A percentile compares a stretch with the other conserved stretches of the same genome.
Conservation (phyloP, 2,113 vertebrate genomes). For the Coptodon rendalli region DNA sequence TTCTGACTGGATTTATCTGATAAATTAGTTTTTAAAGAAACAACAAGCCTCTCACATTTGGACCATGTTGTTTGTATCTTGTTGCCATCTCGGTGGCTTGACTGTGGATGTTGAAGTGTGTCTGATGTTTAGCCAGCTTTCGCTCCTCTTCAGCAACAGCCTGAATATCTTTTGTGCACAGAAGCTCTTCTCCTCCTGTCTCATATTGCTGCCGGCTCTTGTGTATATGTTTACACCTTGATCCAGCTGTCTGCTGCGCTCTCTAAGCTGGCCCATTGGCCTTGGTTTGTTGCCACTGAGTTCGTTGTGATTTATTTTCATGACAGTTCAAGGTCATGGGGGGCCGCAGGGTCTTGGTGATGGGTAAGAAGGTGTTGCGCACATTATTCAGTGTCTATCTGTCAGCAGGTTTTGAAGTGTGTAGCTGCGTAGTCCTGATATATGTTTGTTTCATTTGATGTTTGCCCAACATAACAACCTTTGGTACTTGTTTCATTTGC, state of each 20-base stretch:
- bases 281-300: neutral
- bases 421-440: neutral
- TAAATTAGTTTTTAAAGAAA: neutral
- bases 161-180: neutral
- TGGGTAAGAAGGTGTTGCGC: neutral
- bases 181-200: neutral
- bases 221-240: neutral
- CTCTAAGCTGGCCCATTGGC: neutral
- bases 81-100: neutral
- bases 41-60: neutral
- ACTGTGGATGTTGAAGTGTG: neutral
- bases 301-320: neutral
- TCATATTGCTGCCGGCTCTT: neutral
- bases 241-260: neutral
- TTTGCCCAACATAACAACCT: neutral
- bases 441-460: neutral
- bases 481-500: neutral
- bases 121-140: neutral
- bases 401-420: neutral
- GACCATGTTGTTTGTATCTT: neutral
- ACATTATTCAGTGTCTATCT: neutral
- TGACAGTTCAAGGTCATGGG: slow-evolving; percentile 7
- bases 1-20: neutral
- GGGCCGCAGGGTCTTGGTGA: neutral
- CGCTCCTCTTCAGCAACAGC: neutral